Conservation (phyloP, 2,797 vertebrate genomes). For the Lycodopsis pacificus region DNA sequence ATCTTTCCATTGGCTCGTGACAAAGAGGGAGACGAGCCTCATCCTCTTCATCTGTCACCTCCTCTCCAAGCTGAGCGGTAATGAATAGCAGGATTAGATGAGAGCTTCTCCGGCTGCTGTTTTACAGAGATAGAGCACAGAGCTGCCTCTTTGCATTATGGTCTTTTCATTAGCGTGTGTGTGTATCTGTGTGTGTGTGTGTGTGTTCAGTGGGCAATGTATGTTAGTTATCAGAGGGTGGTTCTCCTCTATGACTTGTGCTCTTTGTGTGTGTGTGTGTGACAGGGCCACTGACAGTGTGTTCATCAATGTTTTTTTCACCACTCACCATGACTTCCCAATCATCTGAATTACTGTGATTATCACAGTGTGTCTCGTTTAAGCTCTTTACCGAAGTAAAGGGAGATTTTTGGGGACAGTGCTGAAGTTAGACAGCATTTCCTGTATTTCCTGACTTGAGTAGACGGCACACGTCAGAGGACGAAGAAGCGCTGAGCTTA, state of each 20-base stretch:
- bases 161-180: conserved; percentile 39
- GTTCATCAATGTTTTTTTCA: conserved; percentile 34
- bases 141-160: conserved; percentile 42
- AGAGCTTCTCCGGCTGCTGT: conserved; percentile 49
- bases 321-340: not conserved
- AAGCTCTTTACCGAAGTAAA: conserved; percentile 4
- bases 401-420: fast-evolving
- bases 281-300: conserved; percentile 19
- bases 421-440: conserved; percentile 8
- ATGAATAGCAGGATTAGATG: conserved; percentile 61
- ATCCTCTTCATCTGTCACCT: conserved; percentile 44
- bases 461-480: conserved; percentile 8
- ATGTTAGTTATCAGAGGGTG: conserved; percentile 8
- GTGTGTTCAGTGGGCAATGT: not conserved
- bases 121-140: conserved; percentile 49
- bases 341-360: conserved; percentile 43
- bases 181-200: conserved; percentile 17
- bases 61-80: conserved; percentile 33
- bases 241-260: conserved; percentile 28
- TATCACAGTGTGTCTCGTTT: conserved; percentile 36
- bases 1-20: conserved; percentile 16
- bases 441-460: conserved; percentile 9
- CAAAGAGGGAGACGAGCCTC: not conserved
- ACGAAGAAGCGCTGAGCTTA: conserved; percentile 16
- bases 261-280: not conserved